Base-by-base conservation (phyloP, 2,888 invertebrate species). In the Blomia tropicalis region DNA sequence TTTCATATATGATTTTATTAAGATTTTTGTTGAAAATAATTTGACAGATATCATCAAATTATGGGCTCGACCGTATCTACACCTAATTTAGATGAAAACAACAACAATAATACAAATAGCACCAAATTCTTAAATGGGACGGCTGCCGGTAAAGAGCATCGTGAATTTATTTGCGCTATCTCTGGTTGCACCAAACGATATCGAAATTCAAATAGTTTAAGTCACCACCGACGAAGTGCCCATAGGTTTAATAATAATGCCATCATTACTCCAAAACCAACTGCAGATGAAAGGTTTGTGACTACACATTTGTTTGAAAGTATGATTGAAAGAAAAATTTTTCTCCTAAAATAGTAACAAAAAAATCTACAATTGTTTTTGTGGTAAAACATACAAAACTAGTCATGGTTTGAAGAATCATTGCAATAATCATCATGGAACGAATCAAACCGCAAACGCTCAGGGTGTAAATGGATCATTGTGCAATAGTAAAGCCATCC, bases 381-480 rank as follows among this genome's bases (percentile, higher is more conserved):
- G 87, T 77, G 85, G 85, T 70, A 87, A 87, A 78, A 84, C 82
- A 73, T 87, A 87, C 77, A 85, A 84, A 76, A 85, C 85, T 66
- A 79, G 82, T 58, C 83, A 83, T 74, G 85, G 85, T 64, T 78
- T 87, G 70, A 84, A 83, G 72, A 82, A 80, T 70, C 87, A 87
- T 73, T 80, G 82, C 62, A 70, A 75, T 36, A 69, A 73, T n/a
- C 75, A 71, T 41, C 73, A 72, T 54, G n/a, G n/a, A n/a, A n/a
- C n/a, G n/a, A n/a, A n/a, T n/a, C n/a, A n/a, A 29, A 27, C 23
- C 25, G 25, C n/a, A n/a, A n/a, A n/a, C n/a, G n/a, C n/a, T n/a
- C n/a, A n/a, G n/a, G n/a, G n/a, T n/a, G n/a, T n/a, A n/a, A n/a
- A n/a, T n/a, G n/a, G n/a, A n/a, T n/a, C n/a, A n/a, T n/a, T n/a